Percentiles rank a stretch among this genome's conserved stretches.
phyloP scores from a whole-genome alignment of 2,888 invertebrate genomes.

The Boloria selene region DNA sequence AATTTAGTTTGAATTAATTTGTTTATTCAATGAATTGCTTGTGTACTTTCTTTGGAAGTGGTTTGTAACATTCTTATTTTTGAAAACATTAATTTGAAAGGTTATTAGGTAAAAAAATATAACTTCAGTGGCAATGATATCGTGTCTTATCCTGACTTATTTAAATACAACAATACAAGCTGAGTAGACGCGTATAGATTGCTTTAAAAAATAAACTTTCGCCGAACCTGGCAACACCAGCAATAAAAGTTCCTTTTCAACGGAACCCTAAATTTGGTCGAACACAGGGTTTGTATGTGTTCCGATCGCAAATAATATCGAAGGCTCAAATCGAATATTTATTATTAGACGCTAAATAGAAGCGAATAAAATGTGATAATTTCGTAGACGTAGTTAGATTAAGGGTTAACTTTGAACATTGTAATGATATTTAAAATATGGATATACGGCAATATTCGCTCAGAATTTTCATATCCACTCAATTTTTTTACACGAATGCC shows the following conservation, averaged over 20 bases:
- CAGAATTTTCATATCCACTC: not conserved
- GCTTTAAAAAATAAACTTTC: not conserved
- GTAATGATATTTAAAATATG: slow-evolving; percentile 2
- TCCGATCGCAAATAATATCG: slow-evolving; percentile 48
- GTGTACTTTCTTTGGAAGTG: not conserved
- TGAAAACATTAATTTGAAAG: not conserved
- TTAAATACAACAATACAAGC: too few species aligned
- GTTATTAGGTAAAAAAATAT: not conserved
- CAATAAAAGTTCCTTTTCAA: not conserved
- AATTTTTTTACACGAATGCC: not conserved
- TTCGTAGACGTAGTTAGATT: slow-evolving; percentile 19
- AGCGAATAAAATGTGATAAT: slow-evolving; percentile 38
- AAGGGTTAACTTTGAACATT: slow-evolving; percentile 7
- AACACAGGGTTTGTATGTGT: slow-evolving; percentile 65
- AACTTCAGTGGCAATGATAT: too few species aligned
- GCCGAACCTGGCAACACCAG: slow-evolving; percentile 7
- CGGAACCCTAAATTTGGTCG: slow-evolving; percentile 37
- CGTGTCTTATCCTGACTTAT: too few species aligned
- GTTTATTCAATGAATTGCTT: not conserved
- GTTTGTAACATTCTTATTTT: slow-evolving; percentile 3
- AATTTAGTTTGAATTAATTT: slow-evolving; percentile 1
- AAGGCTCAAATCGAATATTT: slow-evolving; percentile 45
- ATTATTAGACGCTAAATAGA: slow-evolving; percentile 35
- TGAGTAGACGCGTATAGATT: too few species aligned
- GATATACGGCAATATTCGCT: not conserved